Evolutionary conservation across 2,113 vertebrate species (phyloP).

Genomic region (Albula glossodonta): DNA sequence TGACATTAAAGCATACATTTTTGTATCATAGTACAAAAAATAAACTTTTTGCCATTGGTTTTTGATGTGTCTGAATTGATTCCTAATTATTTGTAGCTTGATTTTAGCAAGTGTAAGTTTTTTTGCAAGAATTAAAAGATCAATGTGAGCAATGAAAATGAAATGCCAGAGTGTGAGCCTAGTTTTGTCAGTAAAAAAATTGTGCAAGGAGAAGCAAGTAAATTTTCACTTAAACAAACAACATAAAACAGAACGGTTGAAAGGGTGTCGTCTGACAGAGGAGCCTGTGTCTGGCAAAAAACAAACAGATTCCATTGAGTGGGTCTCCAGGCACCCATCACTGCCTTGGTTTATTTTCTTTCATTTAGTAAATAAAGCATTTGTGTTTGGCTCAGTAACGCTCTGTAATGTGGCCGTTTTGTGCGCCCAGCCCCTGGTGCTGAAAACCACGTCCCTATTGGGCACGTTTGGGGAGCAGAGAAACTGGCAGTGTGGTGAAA

Average conservation of each 20-base stretch:
- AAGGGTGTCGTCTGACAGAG: background rate
- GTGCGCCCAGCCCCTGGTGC: constrained; percentile 7
- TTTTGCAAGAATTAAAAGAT: background rate
- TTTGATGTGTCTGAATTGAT: background rate
- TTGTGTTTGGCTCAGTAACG: constrained; percentile 8
- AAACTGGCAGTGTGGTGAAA: background rate
- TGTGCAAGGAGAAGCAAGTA: background rate
- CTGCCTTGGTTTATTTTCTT: background rate
- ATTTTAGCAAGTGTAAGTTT: background rate
- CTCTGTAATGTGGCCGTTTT: constrained; percentile 12
- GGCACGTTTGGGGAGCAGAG: constrained; percentile 3
- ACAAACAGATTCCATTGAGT: constrained; percentile 15
- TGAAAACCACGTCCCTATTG: background rate
- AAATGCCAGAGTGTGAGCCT: background rate
- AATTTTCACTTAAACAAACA: background rate
- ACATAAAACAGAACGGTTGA: background rate
- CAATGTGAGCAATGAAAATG: background rate
- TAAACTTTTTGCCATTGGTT: background rate
- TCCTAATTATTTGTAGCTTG: background rate
- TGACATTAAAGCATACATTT: background rate
- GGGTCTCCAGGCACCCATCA: background rate
- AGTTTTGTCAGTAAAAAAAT: background rate
- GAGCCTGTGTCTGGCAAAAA: constrained; percentile 2
- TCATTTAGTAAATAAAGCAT: constrained; percentile 17
- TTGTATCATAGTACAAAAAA: background rate